A percentile compares a stretch with the other conserved stretches of the same genome.
These are phyloP conservation scores for Lethrus apterus DNA, from an alignment of 1,140 invertebrate species.

Conservation along the genomic window DNA sequence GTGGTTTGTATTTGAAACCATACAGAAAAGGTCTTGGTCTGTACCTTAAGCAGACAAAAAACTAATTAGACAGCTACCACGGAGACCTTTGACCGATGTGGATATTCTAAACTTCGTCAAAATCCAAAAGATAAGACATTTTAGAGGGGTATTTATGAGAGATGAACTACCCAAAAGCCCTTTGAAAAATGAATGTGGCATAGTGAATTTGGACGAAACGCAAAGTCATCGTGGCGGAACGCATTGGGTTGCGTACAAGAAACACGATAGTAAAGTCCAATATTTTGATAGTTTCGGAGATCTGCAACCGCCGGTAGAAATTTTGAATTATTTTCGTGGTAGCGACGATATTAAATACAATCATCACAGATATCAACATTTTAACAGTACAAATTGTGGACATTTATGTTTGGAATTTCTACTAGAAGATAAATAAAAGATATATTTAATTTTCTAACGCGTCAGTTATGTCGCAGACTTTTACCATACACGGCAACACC, in stretches of 20 bases:
- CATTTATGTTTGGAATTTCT: conserved; percentile 17
- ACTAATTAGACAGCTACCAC: conserved; percentile 26
- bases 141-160: conserved; percentile 31
- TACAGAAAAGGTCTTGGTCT: conserved; percentile 18
- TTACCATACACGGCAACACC: neutral
- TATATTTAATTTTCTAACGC: too few relatives aligned
- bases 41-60: conserved; percentile 20
- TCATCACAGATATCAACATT: conserved; percentile 10
- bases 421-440: neutral
- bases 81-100: conserved; percentile 24
- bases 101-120: conserved; percentile 27
- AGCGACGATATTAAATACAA: conserved; percentile 7
- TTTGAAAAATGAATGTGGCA: conserved; percentile 1
- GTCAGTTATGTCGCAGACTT: neutral
- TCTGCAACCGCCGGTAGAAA: conserved; percentile 14
- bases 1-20: conserved; percentile 9
- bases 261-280: neutral
- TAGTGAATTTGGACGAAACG: conserved; percentile 9
- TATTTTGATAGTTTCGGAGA: conserved; percentile 15
- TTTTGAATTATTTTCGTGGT: conserved; percentile 5
- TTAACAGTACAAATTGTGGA: conserved; percentile 13
- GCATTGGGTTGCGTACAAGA: conserved; percentile 11
- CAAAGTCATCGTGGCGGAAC: conserved; percentile 1
- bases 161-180: conserved; percentile 24
- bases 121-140: conserved; percentile 29